Percentiles rank a stretch among this genome's conserved stretches.
phyloP scores from a whole-genome alignment of 2,888 invertebrate species.

The Norana najaformis region DNA sequence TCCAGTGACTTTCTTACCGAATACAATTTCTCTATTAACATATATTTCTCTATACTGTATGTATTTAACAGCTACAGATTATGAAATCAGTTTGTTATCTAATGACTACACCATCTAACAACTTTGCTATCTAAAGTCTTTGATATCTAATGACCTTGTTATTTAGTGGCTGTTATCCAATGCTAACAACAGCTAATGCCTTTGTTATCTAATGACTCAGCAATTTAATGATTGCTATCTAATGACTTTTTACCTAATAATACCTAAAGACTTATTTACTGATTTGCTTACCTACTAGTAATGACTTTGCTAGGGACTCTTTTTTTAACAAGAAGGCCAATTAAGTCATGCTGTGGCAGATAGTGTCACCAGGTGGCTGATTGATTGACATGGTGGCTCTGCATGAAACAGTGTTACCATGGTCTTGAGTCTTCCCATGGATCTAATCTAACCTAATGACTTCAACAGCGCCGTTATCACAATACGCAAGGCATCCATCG shows the following conservation, averaged over 20 bases:
- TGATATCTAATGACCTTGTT: not conserved
- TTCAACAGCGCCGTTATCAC: not conserved
- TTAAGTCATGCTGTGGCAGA: not conserved
- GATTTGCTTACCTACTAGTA: not conserved
- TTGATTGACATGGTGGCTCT: too few species aligned
- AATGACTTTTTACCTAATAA: not conserved
- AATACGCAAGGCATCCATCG: too few species aligned
- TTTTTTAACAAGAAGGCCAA: not conserved
- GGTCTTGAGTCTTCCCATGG: not conserved
- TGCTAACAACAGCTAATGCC: not conserved
- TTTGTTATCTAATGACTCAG: not conserved
- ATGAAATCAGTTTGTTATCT: not conserved
- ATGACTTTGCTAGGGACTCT: not conserved
- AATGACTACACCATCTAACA: too few species aligned
- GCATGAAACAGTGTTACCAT: too few species aligned
- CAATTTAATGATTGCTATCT: not conserved
- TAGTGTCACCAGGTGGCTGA: not conserved
- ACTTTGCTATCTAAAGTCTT: not conserved
- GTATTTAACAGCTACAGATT: not conserved
- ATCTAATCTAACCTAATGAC: not conserved
- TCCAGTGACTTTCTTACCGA: not conserved
- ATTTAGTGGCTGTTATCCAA: not conserved
- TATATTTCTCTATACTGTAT: too few species aligned
- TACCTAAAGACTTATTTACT: not conserved
- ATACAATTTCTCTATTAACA: not conserved